Percentiles rank a stretch among this genome's conserved stretches.
Conservation (phyloP, 2,797 vertebrate genomes). For the Catamblyrhynchus diadema region DNA sequence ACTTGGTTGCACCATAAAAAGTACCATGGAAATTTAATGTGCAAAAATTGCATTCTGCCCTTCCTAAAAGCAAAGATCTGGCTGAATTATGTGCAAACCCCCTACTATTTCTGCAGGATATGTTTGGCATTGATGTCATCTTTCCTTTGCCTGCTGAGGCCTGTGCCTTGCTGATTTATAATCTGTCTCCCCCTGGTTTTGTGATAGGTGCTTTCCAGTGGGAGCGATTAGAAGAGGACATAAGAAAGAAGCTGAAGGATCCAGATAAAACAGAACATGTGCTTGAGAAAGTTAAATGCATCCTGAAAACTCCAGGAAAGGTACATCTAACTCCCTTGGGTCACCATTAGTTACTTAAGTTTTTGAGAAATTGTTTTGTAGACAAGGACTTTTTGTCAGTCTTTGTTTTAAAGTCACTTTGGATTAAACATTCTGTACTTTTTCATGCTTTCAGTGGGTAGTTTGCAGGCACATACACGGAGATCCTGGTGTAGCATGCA, state of each 20-base stretch:
- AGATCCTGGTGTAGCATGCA: neutral
- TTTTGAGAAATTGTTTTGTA: neutral
- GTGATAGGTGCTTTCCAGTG: slow-evolving; percentile 89
- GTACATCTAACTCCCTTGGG: slow-evolving; percentile 55
- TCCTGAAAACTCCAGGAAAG: slow-evolving; percentile 84
- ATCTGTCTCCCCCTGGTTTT: neutral
- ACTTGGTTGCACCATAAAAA: neutral
- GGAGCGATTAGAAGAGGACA: slow-evolving; percentile 88
- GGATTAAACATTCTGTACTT: neutral
- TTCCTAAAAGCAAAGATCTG: neutral
- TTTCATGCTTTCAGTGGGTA: neutral
- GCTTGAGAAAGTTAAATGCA: slow-evolving; percentile 88
- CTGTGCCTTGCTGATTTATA: neutral
- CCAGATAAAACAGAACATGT: slow-evolving; percentile 84
- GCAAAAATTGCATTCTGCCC: neutral
- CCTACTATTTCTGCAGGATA: neutral
- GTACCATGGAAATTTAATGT: neutral
- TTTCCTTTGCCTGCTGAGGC: neutral
- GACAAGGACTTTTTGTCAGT: neutral
- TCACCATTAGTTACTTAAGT: neutral
- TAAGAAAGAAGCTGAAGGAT: slow-evolving; percentile 90
- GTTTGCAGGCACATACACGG: fast-evolving
- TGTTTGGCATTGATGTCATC: fast-evolving
- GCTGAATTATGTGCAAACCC: neutral
- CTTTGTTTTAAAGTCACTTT: neutral